Base-by-base conservation (phyloP, 2,113 vertebrate species). In the Heterocephalus glaber region DNA sequence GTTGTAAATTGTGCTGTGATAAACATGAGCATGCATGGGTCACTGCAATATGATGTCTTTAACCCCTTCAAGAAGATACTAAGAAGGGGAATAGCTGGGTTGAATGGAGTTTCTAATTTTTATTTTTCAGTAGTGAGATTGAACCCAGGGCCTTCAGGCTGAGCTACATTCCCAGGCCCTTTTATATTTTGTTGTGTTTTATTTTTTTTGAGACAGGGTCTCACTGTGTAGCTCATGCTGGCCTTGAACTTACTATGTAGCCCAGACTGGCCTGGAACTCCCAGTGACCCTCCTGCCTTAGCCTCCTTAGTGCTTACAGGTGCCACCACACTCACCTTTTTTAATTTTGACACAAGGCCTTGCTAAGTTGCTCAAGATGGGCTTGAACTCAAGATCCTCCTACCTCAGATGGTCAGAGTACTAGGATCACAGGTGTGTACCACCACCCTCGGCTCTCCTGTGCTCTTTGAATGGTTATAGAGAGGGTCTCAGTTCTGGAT, bases 401-500 rank as follows among this genome's bases (percentile, higher is more conserved):
- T 68, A 35, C 66, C 66, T 68, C 66, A 68, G 66, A 35, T 6
- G 12, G 17, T 33, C 61, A 68, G 35, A 68, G 66, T 20, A 16
- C 66, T 38, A n/a, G 66, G 17, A 38, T 68, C 38, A n/a, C n/a
- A 68, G 66, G 17, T 38, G 6, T 6, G 61, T 4, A 28, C 61
- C 28, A 13, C 61, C 11, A 3, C 60, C 60, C 22, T 2, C 19
- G 26, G 24, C 60, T 24, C 7, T 63, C 24, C 60, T 63, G 60
- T 63, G 41, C 41, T 74, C 38, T 33, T 17, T 24, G 6, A n/a
- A 47, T 10, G 49, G 30, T 54, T 41, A 16, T 41, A n/a, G 33
- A 26, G 35, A 61, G 54, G 7, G 33, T 22, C 4, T 7, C 4
- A 8, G 61, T 65, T 65, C 5, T 0, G 0, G 12, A 8, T 56